Conservation (phyloP, 2,113 vertebrate genomes). For the Pterocles orientalis region DNA sequence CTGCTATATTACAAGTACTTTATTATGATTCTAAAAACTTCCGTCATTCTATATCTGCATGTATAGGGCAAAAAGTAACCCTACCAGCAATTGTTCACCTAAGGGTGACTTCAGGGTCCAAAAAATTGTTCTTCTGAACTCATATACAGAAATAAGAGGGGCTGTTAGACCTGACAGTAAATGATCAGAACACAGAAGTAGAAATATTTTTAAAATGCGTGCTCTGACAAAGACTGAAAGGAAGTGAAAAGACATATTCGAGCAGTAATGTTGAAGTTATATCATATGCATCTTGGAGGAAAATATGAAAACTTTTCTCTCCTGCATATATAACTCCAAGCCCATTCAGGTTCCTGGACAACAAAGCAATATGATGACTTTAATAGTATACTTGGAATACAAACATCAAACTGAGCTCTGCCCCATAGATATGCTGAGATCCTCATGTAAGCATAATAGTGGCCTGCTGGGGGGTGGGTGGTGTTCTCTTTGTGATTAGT, state of each 20-base stretch:
- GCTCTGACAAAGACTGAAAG: not conserved
- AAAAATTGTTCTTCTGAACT: not conserved
- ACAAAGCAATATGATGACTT: not conserved
- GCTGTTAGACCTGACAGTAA: not conserved
- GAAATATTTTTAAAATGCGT: not conserved
- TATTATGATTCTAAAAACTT: slow-evolving; percentile 13
- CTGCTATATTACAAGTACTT: not conserved
- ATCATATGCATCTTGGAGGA: not conserved
- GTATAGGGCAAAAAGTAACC: not conserved
- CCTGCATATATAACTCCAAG: not conserved
- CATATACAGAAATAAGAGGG: not conserved
- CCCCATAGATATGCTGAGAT: not conserved
- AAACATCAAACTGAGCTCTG: not conserved
- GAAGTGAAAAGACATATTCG: not conserved
- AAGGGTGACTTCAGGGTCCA: not conserved
- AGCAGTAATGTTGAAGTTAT: not conserved
- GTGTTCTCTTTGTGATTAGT: not conserved
- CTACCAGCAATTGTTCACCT: not conserved
- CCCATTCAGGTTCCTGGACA: not conserved
- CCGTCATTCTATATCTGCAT: not conserved
- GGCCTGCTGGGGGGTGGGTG: not conserved
- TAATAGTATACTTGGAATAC: not conserved
- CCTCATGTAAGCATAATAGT: not conserved
- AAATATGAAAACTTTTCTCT: not conserved
- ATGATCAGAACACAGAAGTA: not conserved